Evolutionary conservation across 2,888 invertebrate genomes (phyloP), one percentile per base, ranked within the genome.

Genomic region (Mythimna albipuncta): DNA sequence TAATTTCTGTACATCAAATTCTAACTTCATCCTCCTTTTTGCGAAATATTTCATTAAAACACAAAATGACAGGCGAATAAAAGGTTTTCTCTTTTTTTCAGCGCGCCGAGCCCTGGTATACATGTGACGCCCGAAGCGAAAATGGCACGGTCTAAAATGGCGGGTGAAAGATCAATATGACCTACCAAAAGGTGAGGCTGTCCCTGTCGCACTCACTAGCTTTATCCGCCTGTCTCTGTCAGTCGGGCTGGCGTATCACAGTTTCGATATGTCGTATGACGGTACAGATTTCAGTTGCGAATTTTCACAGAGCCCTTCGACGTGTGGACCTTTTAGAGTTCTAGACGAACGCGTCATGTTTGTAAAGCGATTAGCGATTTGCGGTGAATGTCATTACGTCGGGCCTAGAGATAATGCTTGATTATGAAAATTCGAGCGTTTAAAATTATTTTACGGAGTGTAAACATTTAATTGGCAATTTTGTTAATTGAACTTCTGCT

Each of bases 131-230:
- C 92, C 89, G 91, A 89, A 94, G 94, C 93, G 93, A 95, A 95
- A 96, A 95, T 94, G 94, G 93, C 91, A 91, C 92, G 90, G 89
- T 91, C 91, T 95, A 95, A 96, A 95, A 96, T 96, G 96, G 96
- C 95, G 96, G 96, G 94, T 94, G 95, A 95, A 95, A 96, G 96
- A 96, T 96, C 96, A 96, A 96, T 96, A 96, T 95, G 93, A 95
- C 91, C 95, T 92, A 95, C 95, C 94, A 92, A 95, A 96, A 94
- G 94, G 93, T 93, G 67, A 89, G 78, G 72, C 90, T 88, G 52
- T 94, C 94, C 82, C 90, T 85, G 78, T 95, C 90, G 57, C 85
- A 79, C 94, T 72, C 75, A 69, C 63, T 19, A 35, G 58, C 67
- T 86, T 86, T 69, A 86, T 85, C 70, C 69, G 13, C 61, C 82